phyloP scores from a whole-genome alignment of 2,797 vertebrate genomes.

The Neomorphus geoffroyi region DNA sequence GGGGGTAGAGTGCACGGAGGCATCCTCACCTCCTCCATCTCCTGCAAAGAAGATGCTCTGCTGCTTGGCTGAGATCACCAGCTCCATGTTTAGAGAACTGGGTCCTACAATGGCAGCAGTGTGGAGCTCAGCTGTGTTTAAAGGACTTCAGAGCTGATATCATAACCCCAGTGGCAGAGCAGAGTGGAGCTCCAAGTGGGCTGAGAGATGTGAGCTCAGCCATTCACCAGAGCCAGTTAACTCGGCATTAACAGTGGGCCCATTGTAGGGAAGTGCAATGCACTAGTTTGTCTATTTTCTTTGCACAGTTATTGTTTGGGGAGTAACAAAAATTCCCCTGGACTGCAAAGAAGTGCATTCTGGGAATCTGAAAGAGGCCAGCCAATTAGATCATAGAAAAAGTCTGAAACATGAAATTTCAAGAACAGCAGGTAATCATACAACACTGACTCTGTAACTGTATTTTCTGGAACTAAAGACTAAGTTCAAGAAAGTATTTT shows the following conservation, averaged over 20 bases:
- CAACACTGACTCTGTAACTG: background rate
- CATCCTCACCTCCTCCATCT: background rate
- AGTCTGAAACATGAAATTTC: background rate
- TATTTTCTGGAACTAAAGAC: background rate
- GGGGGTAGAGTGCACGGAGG: background rate
- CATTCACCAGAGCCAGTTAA: background rate
- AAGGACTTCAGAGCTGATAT: constrained; percentile 73
- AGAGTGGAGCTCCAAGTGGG: constrained; percentile 9
- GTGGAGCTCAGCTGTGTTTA: constrained; percentile 71
- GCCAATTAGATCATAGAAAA: background rate
- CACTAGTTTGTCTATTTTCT: background rate
- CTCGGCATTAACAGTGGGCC: constrained; percentile 15
- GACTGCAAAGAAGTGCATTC: background rate
- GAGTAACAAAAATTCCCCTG: constrained; percentile 28
- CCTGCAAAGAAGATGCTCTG: background rate
- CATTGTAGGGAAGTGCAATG: constrained; percentile 65
- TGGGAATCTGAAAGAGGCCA: constrained; percentile 14
- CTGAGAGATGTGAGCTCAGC: constrained; percentile 66
- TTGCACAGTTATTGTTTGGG: constrained; percentile 2
- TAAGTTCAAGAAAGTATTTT: background rate
- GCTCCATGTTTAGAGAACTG: background rate
- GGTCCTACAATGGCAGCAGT: constrained; percentile 69
- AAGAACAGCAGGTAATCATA: background rate
- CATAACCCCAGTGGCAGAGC: constrained; percentile 67
- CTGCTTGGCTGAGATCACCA: background rate